These are phyloP conservation scores for Melanostoma mellinum DNA, from an alignment of 2,888 invertebrate species.

Conservation along the genomic window DNA sequence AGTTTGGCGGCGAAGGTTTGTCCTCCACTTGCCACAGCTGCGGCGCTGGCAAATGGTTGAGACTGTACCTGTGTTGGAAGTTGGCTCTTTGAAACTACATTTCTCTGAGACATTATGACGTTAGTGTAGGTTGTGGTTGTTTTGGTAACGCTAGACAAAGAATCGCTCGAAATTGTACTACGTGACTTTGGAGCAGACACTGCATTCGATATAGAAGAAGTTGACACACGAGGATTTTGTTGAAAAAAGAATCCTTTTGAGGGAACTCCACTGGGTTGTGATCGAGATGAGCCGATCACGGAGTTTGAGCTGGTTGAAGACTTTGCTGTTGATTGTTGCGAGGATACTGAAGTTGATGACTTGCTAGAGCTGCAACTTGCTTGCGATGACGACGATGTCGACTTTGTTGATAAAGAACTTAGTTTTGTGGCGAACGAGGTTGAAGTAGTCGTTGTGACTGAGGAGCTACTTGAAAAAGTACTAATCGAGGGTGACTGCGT, in stretches of 20 bases:
- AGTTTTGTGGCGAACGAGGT: conserved; percentile 73
- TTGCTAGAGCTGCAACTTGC: conserved; percentile 42
- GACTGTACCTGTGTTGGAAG: conserved; percentile 45
- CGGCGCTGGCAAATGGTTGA: conserved; percentile 49
- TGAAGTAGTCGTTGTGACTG: conserved; percentile 77
- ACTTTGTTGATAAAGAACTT: conserved; percentile 77
- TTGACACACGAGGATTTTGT: conserved; percentile 74
- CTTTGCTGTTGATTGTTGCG: conserved; percentile 48
- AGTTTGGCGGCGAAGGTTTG: conserved; percentile 83
- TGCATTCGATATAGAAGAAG: conserved; percentile 52
- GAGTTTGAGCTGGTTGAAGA: conserved; percentile 33
- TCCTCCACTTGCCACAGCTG: conserved; percentile 64
- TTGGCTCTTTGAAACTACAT: conserved; percentile 75
- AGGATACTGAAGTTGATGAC: conserved; percentile 29
- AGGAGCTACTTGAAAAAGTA: conserved; percentile 69
- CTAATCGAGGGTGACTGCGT: conserved; percentile 68
- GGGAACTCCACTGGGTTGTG: conserved; percentile 80
- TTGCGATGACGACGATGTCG: conserved; percentile 71
- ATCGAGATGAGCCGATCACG: conserved; percentile 37
- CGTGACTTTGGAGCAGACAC: conserved; percentile 53
- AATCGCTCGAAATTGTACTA: conserved; percentile 63
- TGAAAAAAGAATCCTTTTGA: conserved; percentile 78
- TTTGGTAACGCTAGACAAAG: conserved; percentile 80
- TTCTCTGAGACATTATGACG: conserved; percentile 84
- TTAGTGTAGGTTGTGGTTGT: conserved; percentile 84